Evolutionary conservation across 2,888 invertebrate genomes (phyloP).

Genomic region (Nymphalis urticae): DNA sequence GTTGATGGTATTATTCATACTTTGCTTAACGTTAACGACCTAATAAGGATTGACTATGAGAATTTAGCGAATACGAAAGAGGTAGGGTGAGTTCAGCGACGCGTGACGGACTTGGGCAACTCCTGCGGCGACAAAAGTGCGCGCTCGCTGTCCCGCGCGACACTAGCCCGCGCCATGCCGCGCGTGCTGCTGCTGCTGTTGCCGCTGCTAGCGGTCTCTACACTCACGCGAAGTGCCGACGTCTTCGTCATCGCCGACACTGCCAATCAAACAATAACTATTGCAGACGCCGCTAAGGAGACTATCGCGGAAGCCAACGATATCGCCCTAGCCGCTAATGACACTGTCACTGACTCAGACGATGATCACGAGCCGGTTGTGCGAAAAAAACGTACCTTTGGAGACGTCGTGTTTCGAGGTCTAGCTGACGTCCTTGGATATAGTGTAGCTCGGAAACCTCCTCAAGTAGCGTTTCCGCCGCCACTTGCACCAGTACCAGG

Average conservation of each 20-base stretch:
- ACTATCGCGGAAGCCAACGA: conserved; percentile 43
- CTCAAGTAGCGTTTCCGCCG: conserved; percentile 66
- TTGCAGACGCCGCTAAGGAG: conserved; percentile 48
- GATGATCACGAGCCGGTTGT: conserved; percentile 65
- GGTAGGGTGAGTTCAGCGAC: conserved; percentile 42
- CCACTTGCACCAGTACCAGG: conserved; percentile 72
- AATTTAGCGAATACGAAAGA: conserved; percentile 26
- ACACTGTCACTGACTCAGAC: conserved; percentile 51
- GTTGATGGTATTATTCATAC: conserved; percentile 12
- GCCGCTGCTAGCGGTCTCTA: conserved; percentile 47
- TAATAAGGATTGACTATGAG: conserved; percentile 30
- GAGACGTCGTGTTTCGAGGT: conserved; percentile 76
- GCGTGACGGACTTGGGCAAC: conserved; percentile 66
- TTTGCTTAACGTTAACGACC: conserved; percentile 17
- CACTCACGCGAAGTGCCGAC: conserved; percentile 40
- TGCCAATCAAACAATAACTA: conserved; percentile 39
- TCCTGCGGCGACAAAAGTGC: conserved; percentile 65
- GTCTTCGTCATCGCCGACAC: conserved; percentile 42
- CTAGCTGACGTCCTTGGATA: conserved; percentile 78
- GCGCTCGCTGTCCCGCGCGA: conserved; percentile 49
- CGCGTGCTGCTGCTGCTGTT: conserved; percentile 53
- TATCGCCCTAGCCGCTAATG: conserved; percentile 44
- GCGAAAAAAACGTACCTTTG: conserved; percentile 76
- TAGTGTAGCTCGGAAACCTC: conserved; percentile 65
- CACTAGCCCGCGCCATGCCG: conserved; percentile 64